These are phyloP conservation scores for Potorous gilbertii DNA, from an alignment of 2,797 vertebrate genomes.

Conservation along the genomic window DNA sequence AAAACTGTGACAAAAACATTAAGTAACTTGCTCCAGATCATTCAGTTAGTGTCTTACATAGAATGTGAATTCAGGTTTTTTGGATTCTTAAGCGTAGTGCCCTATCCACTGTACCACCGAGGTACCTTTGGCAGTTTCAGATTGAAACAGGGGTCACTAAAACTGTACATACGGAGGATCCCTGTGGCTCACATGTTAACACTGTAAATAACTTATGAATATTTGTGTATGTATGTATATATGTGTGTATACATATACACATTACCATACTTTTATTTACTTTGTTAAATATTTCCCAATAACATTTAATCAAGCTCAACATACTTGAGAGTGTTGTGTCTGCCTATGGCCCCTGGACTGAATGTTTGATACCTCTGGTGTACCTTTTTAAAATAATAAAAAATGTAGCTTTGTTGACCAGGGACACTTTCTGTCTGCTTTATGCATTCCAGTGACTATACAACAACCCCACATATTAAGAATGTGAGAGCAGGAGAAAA, in stretches of 20 bases:
- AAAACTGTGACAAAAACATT: not conserved
- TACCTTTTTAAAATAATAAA: not conserved
- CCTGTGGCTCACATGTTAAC: not conserved
- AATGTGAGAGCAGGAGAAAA: not conserved
- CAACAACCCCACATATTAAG: not conserved
- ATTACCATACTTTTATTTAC: not conserved
- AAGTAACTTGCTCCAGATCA: not conserved
- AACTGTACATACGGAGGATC: not conserved
- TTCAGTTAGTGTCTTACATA: not conserved
- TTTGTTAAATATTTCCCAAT: not conserved
- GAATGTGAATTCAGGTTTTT: not conserved
- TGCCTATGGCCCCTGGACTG: accelerated
- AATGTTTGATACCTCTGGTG: not conserved
- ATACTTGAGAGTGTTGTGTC: not conserved
- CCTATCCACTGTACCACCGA: not conserved
- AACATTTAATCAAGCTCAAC: not conserved
- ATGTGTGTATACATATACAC: too few species aligned
- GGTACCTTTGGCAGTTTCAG: not conserved
- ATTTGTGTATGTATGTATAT: not conserved
- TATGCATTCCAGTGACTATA: not conserved
- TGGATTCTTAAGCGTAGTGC: not conserved
- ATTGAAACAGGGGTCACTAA: not conserved
- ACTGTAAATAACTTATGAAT: not conserved
- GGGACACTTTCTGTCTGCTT: not conserved
- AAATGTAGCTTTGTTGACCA: not conserved